Base-by-base conservation (phyloP, 2,797 vertebrate genomes). In the Capromys pilorides region DNA sequence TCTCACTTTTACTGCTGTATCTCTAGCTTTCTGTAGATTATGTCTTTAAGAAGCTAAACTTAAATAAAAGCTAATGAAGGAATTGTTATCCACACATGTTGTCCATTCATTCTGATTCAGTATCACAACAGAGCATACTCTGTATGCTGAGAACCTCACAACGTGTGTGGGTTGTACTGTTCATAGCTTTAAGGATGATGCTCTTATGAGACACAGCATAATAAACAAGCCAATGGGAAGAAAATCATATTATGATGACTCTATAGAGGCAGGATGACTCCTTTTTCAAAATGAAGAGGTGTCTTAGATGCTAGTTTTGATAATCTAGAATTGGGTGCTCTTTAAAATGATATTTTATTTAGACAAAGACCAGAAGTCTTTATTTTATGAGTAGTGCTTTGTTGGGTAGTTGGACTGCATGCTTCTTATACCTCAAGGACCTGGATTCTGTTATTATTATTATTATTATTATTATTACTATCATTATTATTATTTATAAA, bases 291-390 rank as follows among this genome's bases (percentile, higher is more conserved):
- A 89, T 67, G 21, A 93, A 66, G 54, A 77, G 19, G 5, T 78
- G 1, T 87, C 45, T 81, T 78, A 62, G 41, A 26, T 57, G n/a
- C 24, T 88, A 94, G 51, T 82, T 97, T 96, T 88, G 51, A 71
- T 19, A 36, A 12, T 83, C 51, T 64, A 88, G 88, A 88, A 18
- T 5, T 59, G 24, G 51, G 13, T 86, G 36, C 28, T 93, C 12
- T 88, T 93, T 80, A 77, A 81, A 9, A 33, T 66, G 41, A 54
- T 22, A 41, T 54, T 49, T 81, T 79, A 64, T 81, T 54, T 88
- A 92, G 94, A 93, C 86, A 69, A 96, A 94, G 54, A 79, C 59
- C 94, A 96, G 94, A 24, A 24, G 41, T 9, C 6, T 51, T 71
- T 31, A 12, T 24, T 73, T 86, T 78, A 33, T 61, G 61, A 11